A percentile compares a stretch with the other conserved stretches of the same genome.
Evolutionary conservation across 2,888 invertebrate genomes (phyloP).

Genomic region (Cheiracanthium punctorium): DNA sequence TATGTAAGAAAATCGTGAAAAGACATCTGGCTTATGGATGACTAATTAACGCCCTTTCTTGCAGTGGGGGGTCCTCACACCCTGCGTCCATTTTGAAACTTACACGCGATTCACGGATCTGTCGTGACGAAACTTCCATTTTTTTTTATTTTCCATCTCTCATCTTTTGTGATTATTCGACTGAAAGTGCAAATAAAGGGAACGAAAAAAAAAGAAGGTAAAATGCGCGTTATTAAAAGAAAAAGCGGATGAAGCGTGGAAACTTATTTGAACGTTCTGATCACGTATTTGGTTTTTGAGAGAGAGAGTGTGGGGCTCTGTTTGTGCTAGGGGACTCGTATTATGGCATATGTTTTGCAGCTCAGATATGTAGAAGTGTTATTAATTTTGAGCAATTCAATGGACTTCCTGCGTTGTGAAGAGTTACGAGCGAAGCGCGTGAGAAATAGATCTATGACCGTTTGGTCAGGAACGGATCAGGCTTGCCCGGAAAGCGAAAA

Average conservation of each 20-base stretch:
- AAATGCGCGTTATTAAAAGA: no score
- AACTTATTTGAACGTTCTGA: constrained; percentile 7
- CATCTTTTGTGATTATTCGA: constrained; percentile 11
- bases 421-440: constrained; percentile 47
- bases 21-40: constrained; percentile 50
- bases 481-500: not conserved
- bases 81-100: not conserved
- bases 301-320: constrained; percentile 19
- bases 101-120: constrained; percentile 17
- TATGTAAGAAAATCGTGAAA: not conserved
- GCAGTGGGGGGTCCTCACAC: not conserved
- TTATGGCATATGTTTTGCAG: constrained; percentile 39
- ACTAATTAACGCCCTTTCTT: constrained; percentile 52
- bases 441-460: not conserved
- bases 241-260: not conserved
- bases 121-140: constrained; percentile 5
- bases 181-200: not conserved
- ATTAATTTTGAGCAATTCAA: constrained; percentile 56
- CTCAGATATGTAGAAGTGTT: constrained; percentile 30
- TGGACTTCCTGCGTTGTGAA: constrained; percentile 56
- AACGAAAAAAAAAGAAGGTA: no score
- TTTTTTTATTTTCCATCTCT: no score
- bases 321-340: constrained; percentile 35
- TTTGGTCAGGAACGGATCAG: not conserved
- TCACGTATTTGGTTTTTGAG: constrained; percentile 49